phyloP scores from a whole-genome alignment of 92 coral and sea anemone species.

The Meandrina meandrites region DNA sequence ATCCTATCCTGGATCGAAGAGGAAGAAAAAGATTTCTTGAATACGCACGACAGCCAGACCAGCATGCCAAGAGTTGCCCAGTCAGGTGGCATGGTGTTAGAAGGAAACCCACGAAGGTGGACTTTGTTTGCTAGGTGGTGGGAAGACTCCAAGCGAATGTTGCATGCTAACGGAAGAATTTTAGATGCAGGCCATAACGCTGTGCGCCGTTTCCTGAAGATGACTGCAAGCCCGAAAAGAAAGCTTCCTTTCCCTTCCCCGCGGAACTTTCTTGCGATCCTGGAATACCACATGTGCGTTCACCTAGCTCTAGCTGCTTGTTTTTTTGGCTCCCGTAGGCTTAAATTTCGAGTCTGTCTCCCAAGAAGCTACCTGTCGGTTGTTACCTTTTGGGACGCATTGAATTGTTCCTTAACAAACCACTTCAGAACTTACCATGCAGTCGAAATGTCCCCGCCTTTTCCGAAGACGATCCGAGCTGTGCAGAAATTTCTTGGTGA shows the following conservation, averaged over 20 bases:
- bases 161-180: conserved; percentile 59
- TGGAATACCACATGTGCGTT: conserved; percentile 68
- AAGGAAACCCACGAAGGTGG: conserved; percentile 29
- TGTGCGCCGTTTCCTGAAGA: conserved; percentile 62
- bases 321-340: conserved; percentile 5
- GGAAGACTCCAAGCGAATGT: conserved; percentile 56
- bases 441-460: not conserved
- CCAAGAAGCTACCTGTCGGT: conserved; percentile 62
- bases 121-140: conserved; percentile 60
- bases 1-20: conserved; percentile 42
- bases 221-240: conserved; percentile 42
- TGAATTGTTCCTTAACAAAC: not conserved
- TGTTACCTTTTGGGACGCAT: conserved; percentile 56
- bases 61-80: not conserved
- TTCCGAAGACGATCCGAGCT: not conserved
- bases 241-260: conserved; percentile 49
- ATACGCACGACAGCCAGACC: conserved; percentile 11
- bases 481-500: conserved; percentile 28
- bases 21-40: conserved; percentile 57
- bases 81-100: conserved; percentile 31
- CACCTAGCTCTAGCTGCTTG: conserved; percentile 56
- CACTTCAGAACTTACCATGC: not conserved
- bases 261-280: conserved; percentile 60
- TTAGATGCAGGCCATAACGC: conserved; percentile 55
- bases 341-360: conserved; percentile 45